These are phyloP conservation scores for Nysson spinosus DNA, from an alignment of 2,888 invertebrate genomes.

Conservation along the genomic window DNA sequence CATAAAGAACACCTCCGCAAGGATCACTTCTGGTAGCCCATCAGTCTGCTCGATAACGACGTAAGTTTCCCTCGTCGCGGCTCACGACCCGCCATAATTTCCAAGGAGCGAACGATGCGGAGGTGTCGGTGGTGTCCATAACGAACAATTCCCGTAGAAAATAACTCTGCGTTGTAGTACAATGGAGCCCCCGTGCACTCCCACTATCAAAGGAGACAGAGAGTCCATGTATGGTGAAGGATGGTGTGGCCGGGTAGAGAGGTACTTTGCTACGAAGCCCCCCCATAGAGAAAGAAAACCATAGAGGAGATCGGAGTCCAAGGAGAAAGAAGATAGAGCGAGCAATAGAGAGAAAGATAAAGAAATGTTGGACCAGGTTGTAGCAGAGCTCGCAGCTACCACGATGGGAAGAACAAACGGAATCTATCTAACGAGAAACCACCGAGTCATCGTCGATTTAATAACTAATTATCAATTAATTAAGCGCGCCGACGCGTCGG, in stretches of 20 bases:
- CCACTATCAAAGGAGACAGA: conserved; percentile 47
- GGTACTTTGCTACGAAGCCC: conserved; percentile 44
- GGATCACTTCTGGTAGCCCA: not conserved
- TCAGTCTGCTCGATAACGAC: not conserved
- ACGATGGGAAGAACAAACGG: conserved; percentile 37
- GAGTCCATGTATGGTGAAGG: conserved; percentile 58
- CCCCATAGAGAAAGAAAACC: conserved; percentile 43
- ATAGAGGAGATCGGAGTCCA: not conserved
- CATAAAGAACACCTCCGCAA: not conserved
- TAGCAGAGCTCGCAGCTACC: not conserved
- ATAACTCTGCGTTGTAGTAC: conserved; percentile 53
- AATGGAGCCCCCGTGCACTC: conserved; percentile 53
- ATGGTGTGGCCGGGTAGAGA: conserved; percentile 55
- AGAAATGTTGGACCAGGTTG: not conserved
- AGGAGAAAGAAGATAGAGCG: not conserved
- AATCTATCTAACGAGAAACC: conserved; percentile 47
- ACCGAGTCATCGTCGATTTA: conserved; percentile 62
- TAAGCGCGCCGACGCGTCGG: conserved; percentile 30
- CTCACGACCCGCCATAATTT: conserved; percentile 29
- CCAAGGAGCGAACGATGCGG: conserved; percentile 20
- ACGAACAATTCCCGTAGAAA: conserved; percentile 57
- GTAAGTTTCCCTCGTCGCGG: conserved; percentile 7
- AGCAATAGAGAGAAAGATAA: not conserved
- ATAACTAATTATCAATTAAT: conserved; percentile 69
- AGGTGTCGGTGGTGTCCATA: conserved; percentile 51